phyloP scores from a whole-genome alignment of 2,113 vertebrate species.

The Hassar affinis region DNA sequence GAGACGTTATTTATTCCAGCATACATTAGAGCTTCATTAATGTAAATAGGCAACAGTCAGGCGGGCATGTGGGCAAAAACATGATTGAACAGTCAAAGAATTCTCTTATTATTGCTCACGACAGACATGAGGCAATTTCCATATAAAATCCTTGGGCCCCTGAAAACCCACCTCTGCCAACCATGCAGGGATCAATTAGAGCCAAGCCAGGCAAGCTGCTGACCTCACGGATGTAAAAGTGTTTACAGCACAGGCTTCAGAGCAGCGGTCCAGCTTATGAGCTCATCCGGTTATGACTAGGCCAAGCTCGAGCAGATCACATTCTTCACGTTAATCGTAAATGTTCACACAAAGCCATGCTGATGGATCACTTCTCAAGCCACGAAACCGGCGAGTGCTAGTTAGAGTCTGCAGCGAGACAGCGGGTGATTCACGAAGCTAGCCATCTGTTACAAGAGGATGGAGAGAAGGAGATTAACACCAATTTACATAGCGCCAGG shows the following conservation, averaged over 20 bases:
- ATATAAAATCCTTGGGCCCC: slow-evolving; percentile 42
- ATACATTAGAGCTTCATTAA: slow-evolving; percentile 46
- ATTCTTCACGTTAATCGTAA: slow-evolving; percentile 37
- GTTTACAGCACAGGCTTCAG: slow-evolving; percentile 19
- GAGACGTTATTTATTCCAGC: slow-evolving; percentile 34
- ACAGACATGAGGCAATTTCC: slow-evolving; percentile 54
- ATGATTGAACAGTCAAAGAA: slow-evolving; percentile 60
- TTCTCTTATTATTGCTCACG: slow-evolving; percentile 36
- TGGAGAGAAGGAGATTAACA: slow-evolving; percentile 24
- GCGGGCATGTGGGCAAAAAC: slow-evolving; percentile 35
- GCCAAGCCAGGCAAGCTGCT: slow-evolving; percentile 18
- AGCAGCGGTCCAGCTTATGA: slow-evolving; percentile 32
- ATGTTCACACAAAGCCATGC: slow-evolving; percentile 8
- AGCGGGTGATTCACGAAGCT: not conserved
- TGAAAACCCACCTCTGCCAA: slow-evolving; percentile 45
- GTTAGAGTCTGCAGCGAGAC: not conserved
- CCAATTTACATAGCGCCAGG: slow-evolving; percentile 23
- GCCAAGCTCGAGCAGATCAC: slow-evolving; percentile 29
- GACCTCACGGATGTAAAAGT: slow-evolving; percentile 29
- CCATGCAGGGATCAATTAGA: slow-evolving; percentile 43
- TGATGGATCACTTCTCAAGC: slow-evolving; percentile 2
- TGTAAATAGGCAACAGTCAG: slow-evolving; percentile 44
- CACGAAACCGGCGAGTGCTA: not conserved
- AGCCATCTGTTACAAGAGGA: not conserved
- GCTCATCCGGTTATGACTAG: slow-evolving; percentile 35